A percentile compares a stretch with the other conserved stretches of the same genome.
Evolutionary conservation across 2,888 invertebrate genomes (phyloP).

Genomic region (Dione vanillae): DNA sequence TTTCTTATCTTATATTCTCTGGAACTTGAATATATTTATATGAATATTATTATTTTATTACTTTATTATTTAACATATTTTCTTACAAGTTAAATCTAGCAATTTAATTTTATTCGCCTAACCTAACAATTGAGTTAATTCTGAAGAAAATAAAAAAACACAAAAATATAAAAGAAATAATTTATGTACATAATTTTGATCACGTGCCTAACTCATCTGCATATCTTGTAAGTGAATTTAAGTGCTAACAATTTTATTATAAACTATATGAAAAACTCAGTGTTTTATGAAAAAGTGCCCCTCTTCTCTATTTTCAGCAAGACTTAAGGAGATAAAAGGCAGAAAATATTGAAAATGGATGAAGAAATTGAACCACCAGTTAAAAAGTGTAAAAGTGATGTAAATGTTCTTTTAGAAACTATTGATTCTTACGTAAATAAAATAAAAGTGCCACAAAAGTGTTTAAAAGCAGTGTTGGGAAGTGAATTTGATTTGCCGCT

Average conservation of each 20-base stretch:
- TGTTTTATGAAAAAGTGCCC: conserved; percentile 70
- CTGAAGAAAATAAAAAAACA: background rate
- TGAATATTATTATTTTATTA: conserved; percentile 16
- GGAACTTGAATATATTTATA: conserved; percentile 9
- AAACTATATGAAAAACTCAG: conserved; percentile 47
- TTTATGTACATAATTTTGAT: background rate
- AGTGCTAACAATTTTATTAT: conserved; percentile 14
- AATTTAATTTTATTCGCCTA: background rate
- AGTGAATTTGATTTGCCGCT: conserved; percentile 79
- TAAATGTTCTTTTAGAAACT: conserved; percentile 40
- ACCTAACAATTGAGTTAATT: background rate
- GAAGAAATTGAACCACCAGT: conserved; percentile 56
- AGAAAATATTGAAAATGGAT: conserved; percentile 33
- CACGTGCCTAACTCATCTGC: background rate
- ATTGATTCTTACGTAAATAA: conserved; percentile 57
- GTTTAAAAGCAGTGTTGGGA: conserved; percentile 81
- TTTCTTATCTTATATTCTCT: conserved; percentile 25
- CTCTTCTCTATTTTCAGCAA: conserved; percentile 72
- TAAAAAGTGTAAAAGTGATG: conserved; percentile 58
- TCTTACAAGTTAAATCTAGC: background rate
- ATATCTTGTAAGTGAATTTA: background rate
- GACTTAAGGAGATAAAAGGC: conserved; percentile 42
- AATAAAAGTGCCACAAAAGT: conserved; percentile 55
- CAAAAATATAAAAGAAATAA: background rate
- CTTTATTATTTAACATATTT: background rate